Evolutionary conservation across 2,888 invertebrate genomes (phyloP).

Genomic region (Deilephila porcellus): DNA sequence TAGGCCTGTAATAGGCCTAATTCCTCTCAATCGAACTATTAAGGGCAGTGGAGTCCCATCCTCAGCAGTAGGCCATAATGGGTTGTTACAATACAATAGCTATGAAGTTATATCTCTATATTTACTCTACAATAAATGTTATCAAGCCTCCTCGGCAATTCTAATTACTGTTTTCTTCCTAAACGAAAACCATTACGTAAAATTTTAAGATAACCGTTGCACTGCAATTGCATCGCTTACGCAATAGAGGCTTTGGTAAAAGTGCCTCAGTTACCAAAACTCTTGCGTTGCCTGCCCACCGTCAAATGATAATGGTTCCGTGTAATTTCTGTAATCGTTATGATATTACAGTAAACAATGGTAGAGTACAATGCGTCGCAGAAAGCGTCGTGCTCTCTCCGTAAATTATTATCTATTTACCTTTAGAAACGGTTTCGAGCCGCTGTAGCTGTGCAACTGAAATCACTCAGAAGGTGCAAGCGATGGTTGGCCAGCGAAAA

Average conservation of each 20-base stretch:
- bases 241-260: constrained; percentile 18
- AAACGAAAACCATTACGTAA: constrained; percentile 16
- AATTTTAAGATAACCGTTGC: constrained; percentile 3
- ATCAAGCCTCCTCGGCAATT: not conserved
- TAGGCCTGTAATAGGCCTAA: too few relatives aligned
- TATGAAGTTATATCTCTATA: too few relatives aligned
- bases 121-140: not conserved
- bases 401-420: constrained; percentile 61
- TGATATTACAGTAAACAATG: constrained; percentile 35
- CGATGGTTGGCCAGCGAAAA: not conserved
- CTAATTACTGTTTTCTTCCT: constrained; percentile 11
- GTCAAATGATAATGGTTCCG: constrained; percentile 29
- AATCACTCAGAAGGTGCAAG: constrained; percentile 37
- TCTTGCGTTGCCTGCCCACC: constrained; percentile 26
- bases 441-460: constrained; percentile 43
- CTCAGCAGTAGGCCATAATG: too few relatives aligned
- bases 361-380: constrained; percentile 37
- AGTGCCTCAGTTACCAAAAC: constrained; percentile 29
- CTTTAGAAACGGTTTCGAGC: constrained; percentile 53
- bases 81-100: too few relatives aligned
- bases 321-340: constrained; percentile 34
- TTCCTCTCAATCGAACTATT: too few relatives aligned
- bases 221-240: constrained; percentile 22
- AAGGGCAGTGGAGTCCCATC: too few relatives aligned
- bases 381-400: constrained; percentile 55